Base-by-base conservation (phyloP, 37 sponge, comb jelly and placozoan genomes). In the Halichondria panicea region DNA sequence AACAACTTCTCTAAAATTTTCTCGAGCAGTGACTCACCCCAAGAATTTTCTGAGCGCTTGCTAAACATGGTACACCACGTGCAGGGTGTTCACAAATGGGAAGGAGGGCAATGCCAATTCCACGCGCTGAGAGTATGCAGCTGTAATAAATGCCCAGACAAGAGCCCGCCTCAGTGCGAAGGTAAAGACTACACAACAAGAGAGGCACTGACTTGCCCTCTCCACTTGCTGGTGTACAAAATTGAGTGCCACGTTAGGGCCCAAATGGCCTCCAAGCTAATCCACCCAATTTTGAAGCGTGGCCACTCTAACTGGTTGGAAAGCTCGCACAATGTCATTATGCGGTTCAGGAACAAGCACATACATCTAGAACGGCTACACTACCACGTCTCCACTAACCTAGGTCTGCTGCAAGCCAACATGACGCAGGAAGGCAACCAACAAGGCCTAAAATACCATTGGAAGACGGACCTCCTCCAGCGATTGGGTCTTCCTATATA, bases 291-390 rank as follows among this genome's bases (percentile, higher is more conserved):
- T n/a, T n/a, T n/a, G n/a, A n/a, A n/a, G n/a, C n/a, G n/a, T n/a
- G 72, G 72, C 57, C 72, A 71, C 57, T 71, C 72, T 53, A 71
- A 71, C 54, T 22, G 11, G 3, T 13, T 53, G 8, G 72, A 79
- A 33, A 60, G 71, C 30, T 67, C 80, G 8, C 80, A 79, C 38
- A 79, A 79, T 56, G 80, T 69, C n/a, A n/a, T n/a, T n/a, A n/a
- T n/a, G n/a, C n/a, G n/a, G n/a, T n/a, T n/a, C n/a, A n/a, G n/a
- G n/a, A 21, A 60, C 11, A 79, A 79, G 32, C 39, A 53, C 41
- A 54, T 39, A 3, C 5, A 68, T 5, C 34, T 79, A 21, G 44
- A 53, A 24, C 30, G 80, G 55, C 60, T 79, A 4, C 80, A 79
- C 68, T 41, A 57, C n/a, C n/a, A 58, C n/a, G 11, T 58, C 28